These are phyloP conservation scores for Carcinoscorpius rotundicauda DNA, from an alignment of 1,140 invertebrate species.

Conservation along the genomic window DNA sequence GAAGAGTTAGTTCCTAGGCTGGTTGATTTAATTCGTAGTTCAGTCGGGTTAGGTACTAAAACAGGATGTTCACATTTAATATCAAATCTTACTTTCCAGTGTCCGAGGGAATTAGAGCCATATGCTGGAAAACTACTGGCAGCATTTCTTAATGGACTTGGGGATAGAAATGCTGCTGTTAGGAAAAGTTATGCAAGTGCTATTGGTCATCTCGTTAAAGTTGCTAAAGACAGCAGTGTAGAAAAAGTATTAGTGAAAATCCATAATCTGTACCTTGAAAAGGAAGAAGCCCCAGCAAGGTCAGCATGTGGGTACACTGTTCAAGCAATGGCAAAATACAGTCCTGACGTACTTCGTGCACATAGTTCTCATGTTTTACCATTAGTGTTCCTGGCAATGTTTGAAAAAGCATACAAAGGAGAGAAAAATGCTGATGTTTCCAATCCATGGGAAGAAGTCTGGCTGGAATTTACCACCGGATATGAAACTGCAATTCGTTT, in stretches of 20 bases:
- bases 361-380: slow-evolving; percentile 65
- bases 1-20: slow-evolving; percentile 66
- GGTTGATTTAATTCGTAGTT: slow-evolving; percentile 65
- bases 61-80: slow-evolving; percentile 68
- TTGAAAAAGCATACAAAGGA: slow-evolving; percentile 54
- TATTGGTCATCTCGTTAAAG: slow-evolving; percentile 68
- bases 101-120: slow-evolving; percentile 46
- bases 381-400: slow-evolving; percentile 78
- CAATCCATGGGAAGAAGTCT: slow-evolving; percentile 71
- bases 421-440: slow-evolving; percentile 23
- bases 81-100: slow-evolving; percentile 50
- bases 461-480: slow-evolving; percentile 73
- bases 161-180: slow-evolving; percentile 66
- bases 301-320: slow-evolving; percentile 62
- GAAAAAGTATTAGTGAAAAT: slow-evolving; percentile 73
- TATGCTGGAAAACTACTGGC: slow-evolving; percentile 62
- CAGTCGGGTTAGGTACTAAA: slow-evolving; percentile 67
- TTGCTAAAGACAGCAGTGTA: slow-evolving; percentile 72
- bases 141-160: slow-evolving; percentile 59
- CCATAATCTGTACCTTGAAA: slow-evolving; percentile 61
- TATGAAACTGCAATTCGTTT: slow-evolving; percentile 65
- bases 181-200: slow-evolving; percentile 68
- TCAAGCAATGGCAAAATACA: slow-evolving; percentile 66
- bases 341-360: slow-evolving; percentile 66
- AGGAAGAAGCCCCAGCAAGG: slow-evolving; percentile 56